These are phyloP conservation scores for Drosophila prolongata DNA, from an alignment of 2,888 invertebrate genomes.

Conservation along the genomic window DNA sequence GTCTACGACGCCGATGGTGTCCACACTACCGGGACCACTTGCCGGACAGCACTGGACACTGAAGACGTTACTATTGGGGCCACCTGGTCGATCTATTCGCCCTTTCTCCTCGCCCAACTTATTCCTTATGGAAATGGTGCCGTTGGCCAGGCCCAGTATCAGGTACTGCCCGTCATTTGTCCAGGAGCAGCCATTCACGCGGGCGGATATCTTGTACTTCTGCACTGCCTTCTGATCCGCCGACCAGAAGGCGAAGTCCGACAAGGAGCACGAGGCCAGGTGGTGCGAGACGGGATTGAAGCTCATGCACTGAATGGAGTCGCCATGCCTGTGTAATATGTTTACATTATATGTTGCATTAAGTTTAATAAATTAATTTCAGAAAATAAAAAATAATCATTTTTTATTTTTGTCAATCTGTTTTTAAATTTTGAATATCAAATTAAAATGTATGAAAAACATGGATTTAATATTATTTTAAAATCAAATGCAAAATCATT, in stretches of 20 bases:
- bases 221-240: conserved; percentile 98
- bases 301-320: conserved; percentile 96
- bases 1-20: conserved; percentile 94
- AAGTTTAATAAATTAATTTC: no score
- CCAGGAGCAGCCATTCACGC: conserved; percentile 98
- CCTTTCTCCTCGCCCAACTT: conserved; percentile 96
- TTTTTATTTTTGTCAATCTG: no score
- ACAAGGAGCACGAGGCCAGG: conserved; percentile 95
- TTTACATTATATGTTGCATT: no score
- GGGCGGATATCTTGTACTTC: conserved; percentile 92
- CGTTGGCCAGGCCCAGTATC: conserved; percentile 95
- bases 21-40: conserved; percentile 84
- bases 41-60: conserved; percentile 90
- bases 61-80: conserved; percentile 89
- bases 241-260: conserved; percentile 99
- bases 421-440: no score
- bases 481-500: no score
- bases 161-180: conserved; percentile 96
- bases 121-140: conserved; percentile 94
- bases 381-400: no score
- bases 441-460: no score
- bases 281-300: conserved; percentile 97
- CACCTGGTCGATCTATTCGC: conserved; percentile 92
- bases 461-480: no score
- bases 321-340: conserved; percentile 91